These are phyloP conservation scores for Torymus tubicola DNA, from an alignment of 2,888 invertebrate species.

Conservation along the genomic window DNA sequence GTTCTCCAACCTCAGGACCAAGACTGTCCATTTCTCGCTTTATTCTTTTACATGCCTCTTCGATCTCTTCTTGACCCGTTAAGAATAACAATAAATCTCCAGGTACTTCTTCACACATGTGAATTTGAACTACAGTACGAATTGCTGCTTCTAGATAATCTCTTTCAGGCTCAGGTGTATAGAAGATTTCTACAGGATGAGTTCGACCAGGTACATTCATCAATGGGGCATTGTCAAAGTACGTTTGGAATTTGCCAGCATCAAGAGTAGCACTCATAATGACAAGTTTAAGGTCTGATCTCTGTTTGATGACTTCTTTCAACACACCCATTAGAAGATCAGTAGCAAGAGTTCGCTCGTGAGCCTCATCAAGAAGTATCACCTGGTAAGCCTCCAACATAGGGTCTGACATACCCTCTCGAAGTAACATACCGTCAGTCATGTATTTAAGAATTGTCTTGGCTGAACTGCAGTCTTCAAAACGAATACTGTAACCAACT, in stretches of 20 bases:
- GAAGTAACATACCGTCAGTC: slow-evolving; percentile 99
- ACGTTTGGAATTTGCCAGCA: slow-evolving; percentile 99
- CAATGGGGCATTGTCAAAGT: slow-evolving; percentile 98
- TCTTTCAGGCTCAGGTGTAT: slow-evolving; percentile 98
- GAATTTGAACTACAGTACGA: slow-evolving; percentile 97
- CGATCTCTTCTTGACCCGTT: slow-evolving; percentile 95
- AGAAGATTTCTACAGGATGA: slow-evolving; percentile 98
- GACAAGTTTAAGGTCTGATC: slow-evolving; percentile 95
- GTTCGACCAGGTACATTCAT: slow-evolving; percentile 99
- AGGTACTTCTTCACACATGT: slow-evolving; percentile 94
- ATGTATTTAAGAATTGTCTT: slow-evolving; percentile 97
- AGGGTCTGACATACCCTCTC: slow-evolving; percentile 99
- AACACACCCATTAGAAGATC: slow-evolving; percentile 99
- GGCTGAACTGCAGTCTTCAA: slow-evolving; percentile 97
- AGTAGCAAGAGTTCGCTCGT: slow-evolving; percentile 98
- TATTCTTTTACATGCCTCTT: slow-evolving; percentile 98
- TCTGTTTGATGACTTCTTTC: slow-evolving; percentile 96
- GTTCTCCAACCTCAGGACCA: slow-evolving; percentile 96
- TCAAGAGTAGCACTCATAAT: slow-evolving; percentile 99
- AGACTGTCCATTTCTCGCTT: slow-evolving; percentile 97
- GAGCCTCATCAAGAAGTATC: slow-evolving; percentile 97
- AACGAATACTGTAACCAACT: slow-evolving; percentile 98
- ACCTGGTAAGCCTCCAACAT: slow-evolving; percentile 97
- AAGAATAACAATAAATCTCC: slow-evolving; percentile 96
- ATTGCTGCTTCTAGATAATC: slow-evolving; percentile 99